These are phyloP conservation scores for Norana najaformis DNA, from an alignment of 2,888 invertebrate species.

Conservation along the genomic window DNA sequence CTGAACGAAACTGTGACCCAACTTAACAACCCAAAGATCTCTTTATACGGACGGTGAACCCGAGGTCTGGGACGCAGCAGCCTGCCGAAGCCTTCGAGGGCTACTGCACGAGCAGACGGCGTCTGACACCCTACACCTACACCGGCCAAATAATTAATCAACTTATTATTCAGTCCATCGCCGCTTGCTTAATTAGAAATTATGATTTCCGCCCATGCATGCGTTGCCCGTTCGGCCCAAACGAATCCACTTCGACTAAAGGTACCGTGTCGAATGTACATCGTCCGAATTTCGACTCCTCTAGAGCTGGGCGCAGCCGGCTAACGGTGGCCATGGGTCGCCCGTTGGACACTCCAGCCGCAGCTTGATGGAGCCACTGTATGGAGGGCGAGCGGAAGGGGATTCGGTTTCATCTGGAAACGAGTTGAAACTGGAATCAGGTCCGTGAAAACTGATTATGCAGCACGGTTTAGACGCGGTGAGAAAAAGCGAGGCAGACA, in stretches of 20 bases:
- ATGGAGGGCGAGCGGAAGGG: background rate
- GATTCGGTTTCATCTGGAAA: background rate
- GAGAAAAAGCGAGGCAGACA: background rate
- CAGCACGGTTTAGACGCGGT: background rate
- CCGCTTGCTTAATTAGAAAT: background rate
- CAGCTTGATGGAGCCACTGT: background rate
- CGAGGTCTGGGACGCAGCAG: background rate
- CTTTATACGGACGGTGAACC: background rate
- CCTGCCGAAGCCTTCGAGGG: background rate
- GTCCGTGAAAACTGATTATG: background rate
- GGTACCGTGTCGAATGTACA: background rate
- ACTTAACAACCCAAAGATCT: background rate
- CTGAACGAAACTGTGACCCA: background rate
- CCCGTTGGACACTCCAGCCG: background rate
- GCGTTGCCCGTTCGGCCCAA: background rate
- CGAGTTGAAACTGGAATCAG: constrained; percentile 18
- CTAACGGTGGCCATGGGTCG: background rate
- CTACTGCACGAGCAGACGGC: background rate
- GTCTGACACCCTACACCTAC: background rate
- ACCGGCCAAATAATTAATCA: background rate
- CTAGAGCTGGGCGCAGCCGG: background rate
- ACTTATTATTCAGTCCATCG: background rate
- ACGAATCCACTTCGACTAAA: background rate
- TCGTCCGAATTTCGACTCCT: background rate
- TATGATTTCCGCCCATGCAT: background rate